These are phyloP conservation scores for Strix uralensis DNA, from an alignment of 2,113 vertebrate species.

Conservation along the genomic window DNA sequence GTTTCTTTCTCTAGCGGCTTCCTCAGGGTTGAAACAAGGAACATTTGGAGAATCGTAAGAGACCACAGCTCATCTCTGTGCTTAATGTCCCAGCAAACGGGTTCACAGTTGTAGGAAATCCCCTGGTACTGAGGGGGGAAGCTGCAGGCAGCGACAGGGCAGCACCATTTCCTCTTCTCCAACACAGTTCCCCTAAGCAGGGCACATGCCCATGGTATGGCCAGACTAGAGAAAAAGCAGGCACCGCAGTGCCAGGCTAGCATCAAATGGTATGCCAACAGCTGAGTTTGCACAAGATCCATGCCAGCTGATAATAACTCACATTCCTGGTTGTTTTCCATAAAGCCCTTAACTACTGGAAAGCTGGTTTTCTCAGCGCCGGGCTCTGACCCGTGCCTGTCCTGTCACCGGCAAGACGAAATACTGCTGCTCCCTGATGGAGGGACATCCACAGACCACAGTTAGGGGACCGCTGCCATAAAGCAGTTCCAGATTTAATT, in stretches of 20 bases:
- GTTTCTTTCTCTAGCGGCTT: neutral
- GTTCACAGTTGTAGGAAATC: neutral
- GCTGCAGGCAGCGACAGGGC: neutral
- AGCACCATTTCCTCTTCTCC: neutral
- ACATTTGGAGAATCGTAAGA: neutral
- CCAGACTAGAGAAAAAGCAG: neutral
- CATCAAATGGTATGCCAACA: neutral
- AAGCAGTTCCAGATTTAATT: neutral
- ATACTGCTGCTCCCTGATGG: neutral
- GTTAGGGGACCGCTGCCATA: neutral
- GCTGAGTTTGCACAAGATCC: neutral
- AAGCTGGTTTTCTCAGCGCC: neutral
- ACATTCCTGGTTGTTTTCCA: neutral
- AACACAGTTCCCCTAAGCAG: neutral
- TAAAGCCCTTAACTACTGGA: neutral
- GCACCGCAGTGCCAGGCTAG: neutral
- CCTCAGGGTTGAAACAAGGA: neutral
- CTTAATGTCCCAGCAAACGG: neutral
- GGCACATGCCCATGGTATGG: neutral
- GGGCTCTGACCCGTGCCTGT: neutral
- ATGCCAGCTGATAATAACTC: fast-evolving
- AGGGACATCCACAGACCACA: neutral
- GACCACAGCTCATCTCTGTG: neutral
- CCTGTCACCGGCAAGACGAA: fast-evolving
- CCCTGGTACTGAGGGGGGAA: fast-evolving